phyloP scores from a whole-genome alignment of 2,888 invertebrate genomes.

The Cartodere bifasciata region DNA sequence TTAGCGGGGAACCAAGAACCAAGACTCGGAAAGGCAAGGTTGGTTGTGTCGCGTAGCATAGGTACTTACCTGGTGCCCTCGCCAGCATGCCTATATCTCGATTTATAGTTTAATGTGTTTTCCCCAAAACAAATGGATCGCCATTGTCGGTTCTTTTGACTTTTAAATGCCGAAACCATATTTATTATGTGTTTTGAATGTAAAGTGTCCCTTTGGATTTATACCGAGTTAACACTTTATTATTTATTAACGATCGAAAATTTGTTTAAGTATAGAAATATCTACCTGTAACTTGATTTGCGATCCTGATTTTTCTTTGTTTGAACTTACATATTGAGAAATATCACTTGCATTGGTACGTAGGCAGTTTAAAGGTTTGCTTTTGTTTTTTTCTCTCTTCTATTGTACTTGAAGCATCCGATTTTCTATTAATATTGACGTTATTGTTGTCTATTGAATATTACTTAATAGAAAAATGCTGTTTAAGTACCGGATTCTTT shows the following conservation, averaged over 20 bases:
- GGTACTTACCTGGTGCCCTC: too few species aligned
- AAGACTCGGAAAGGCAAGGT: too few species aligned
- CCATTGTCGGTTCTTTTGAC: slow-evolving; percentile 33
- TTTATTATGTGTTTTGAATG: slow-evolving; percentile 35
- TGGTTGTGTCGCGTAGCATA: slow-evolving; percentile 37
- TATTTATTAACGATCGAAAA: slow-evolving; percentile 25
- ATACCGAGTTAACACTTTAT: slow-evolving; percentile 29
- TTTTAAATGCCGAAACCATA: slow-evolving; percentile 31
- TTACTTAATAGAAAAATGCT: too few species aligned
- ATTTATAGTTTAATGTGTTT: slow-evolving; percentile 37
- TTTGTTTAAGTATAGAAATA: slow-evolving; percentile 26
- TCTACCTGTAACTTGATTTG: slow-evolving; percentile 23
- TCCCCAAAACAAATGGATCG: slow-evolving; percentile 36
- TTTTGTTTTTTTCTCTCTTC: too few species aligned
- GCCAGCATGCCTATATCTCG: too few species aligned
- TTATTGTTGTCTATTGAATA: too few species aligned
- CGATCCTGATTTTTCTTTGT: slow-evolving; percentile 22
- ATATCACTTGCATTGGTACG: slow-evolving; percentile 18
- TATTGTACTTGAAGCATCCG: too few species aligned
- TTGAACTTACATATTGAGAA: slow-evolving; percentile 17
- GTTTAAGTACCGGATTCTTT: slow-evolving; percentile 18
- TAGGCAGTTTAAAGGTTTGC: too few species aligned
- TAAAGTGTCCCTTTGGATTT: slow-evolving; percentile 30
- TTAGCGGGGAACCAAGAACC: slow-evolving; percentile 27
- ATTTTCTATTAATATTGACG: too few species aligned